phyloP scores from a whole-genome alignment of 92 coral and sea anemone genomes.

The Anthopleura xanthogrammica region DNA sequence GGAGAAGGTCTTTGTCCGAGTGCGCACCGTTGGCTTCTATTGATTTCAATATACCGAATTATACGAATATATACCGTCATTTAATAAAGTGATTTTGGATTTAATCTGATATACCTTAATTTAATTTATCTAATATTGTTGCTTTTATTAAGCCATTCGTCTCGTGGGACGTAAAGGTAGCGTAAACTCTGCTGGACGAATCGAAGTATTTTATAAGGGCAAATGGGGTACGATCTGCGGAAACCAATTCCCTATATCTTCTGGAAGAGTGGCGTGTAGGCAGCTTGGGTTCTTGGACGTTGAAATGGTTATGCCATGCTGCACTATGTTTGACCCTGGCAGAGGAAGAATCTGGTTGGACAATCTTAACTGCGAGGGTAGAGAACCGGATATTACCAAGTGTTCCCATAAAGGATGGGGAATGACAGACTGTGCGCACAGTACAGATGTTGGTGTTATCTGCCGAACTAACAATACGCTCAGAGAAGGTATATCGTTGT shows the following conservation, averaged over 20 bases:
- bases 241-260: conserved; percentile 11
- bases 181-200: conserved; percentile 38
- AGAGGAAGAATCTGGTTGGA: conserved; percentile 48
- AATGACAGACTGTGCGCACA: conserved; percentile 34
- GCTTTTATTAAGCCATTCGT: conserved; percentile 11
- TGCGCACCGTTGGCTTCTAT: no score
- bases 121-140: background rate
- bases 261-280: conserved; percentile 52
- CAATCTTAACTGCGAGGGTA: conserved; percentile 40
- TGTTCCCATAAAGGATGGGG: conserved; percentile 65
- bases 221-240: conserved; percentile 61
- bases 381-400: conserved; percentile 44
- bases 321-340: conserved; percentile 47
- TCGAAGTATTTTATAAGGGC: conserved; percentile 46
- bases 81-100: no score
- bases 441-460: conserved; percentile 37
- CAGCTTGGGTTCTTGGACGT: conserved; percentile 45
- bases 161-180: conserved; percentile 17
- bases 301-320: conserved; percentile 36
- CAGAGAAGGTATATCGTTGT: conserved; percentile 17
- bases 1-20: no score
- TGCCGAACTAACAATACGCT: conserved; percentile 36
- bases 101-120: no score
- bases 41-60: no score
- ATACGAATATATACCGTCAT: no score